Percentiles rank a stretch among this genome's conserved stretches.
These are phyloP conservation scores for Sander lucioperca DNA, from an alignment of 2,113 vertebrate genomes.

Conservation along the genomic window DNA sequence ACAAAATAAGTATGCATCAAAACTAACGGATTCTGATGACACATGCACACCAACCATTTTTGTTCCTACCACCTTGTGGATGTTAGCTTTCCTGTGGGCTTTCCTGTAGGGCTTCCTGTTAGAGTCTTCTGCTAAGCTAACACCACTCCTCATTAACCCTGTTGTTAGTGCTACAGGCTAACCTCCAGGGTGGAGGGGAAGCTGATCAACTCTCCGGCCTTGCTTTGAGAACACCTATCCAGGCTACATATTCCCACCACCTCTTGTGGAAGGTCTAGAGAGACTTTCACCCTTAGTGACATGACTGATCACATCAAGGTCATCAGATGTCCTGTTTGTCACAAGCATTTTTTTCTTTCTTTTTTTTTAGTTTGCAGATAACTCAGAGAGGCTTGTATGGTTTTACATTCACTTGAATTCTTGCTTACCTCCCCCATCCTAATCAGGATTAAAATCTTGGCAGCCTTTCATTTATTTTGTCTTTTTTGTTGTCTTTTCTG, in stretches of 20 bases:
- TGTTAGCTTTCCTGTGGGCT: slow-evolving; percentile 42
- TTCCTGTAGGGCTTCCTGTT: slow-evolving; percentile 41
- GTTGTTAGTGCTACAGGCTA: slow-evolving; percentile 17
- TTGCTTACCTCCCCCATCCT: slow-evolving; percentile 5
- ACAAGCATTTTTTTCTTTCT: background rate
- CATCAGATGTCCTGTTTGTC: background rate
- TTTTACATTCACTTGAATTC: slow-evolving; percentile 18
- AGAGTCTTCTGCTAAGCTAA: slow-evolving; percentile 47
- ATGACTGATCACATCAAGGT: slow-evolving; percentile 5
- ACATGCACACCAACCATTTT: background rate
- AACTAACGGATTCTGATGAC: background rate
- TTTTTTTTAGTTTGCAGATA: background rate
- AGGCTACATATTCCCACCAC: background rate
- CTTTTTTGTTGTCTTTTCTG: slow-evolving; percentile 62
- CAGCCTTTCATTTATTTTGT: slow-evolving; percentile 68
- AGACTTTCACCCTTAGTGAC: slow-evolving; percentile 1
- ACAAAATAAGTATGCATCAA: background rate
- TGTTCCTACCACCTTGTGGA: background rate
- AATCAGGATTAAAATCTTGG: slow-evolving; percentile 74
- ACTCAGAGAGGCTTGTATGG: slow-evolving; percentile 11
- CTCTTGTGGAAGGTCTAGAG: background rate
- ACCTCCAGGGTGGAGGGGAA: slow-evolving; percentile 5
- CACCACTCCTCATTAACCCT: slow-evolving; percentile 28
- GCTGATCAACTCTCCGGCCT: slow-evolving; percentile 15
- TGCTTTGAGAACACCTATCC: slow-evolving; percentile 27